These are phyloP conservation scores for Oryzias curvinotus DNA, from an alignment of 2,113 vertebrate genomes.

Conservation along the genomic window DNA sequence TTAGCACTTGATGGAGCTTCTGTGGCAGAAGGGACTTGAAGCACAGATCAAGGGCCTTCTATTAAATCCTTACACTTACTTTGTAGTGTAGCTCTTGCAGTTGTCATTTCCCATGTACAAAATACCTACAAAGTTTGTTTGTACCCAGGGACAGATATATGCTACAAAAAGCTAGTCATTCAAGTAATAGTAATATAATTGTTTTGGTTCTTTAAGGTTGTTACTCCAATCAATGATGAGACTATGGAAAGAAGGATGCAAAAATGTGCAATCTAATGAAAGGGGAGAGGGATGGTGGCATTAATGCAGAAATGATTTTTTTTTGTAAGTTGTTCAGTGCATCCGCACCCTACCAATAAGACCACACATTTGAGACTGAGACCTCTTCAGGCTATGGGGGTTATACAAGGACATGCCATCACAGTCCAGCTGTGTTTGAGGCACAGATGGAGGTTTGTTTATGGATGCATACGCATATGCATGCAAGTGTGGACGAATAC, in stretches of 20 bases:
- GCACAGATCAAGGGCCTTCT: constrained; percentile 25
- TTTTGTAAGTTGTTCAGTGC: constrained; percentile 1
- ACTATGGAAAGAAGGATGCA: constrained; percentile 29
- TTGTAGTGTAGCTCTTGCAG: constrained; percentile 31
- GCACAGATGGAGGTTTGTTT: constrained; percentile 69
- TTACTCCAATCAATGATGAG: constrained; percentile 63
- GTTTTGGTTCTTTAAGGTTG: constrained; percentile 47
- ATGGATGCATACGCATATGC: constrained; percentile 40
- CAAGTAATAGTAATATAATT: constrained; percentile 44
- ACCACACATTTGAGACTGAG: constrained; percentile 4
- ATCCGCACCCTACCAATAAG: constrained; percentile 7
- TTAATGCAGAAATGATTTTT: not conserved
- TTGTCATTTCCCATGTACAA: not conserved
- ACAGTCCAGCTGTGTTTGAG: constrained; percentile 64
- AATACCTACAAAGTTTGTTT: not conserved
- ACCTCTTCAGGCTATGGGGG: constrained; percentile 43
- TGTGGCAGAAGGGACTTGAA: constrained; percentile 50
- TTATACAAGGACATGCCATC: constrained; percentile 45
- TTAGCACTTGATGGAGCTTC: constrained; percentile 26
- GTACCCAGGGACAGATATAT: constrained; percentile 28
- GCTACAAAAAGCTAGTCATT: constrained; percentile 53
- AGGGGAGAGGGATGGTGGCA: constrained; percentile 6
- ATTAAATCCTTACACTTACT: constrained; percentile 28
- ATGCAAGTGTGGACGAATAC: constrained; percentile 28
- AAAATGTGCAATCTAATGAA: not conserved